These are phyloP conservation scores for Actinemys pallida DNA, from an alignment of 2,113 vertebrate species.

Conservation along the genomic window DNA sequence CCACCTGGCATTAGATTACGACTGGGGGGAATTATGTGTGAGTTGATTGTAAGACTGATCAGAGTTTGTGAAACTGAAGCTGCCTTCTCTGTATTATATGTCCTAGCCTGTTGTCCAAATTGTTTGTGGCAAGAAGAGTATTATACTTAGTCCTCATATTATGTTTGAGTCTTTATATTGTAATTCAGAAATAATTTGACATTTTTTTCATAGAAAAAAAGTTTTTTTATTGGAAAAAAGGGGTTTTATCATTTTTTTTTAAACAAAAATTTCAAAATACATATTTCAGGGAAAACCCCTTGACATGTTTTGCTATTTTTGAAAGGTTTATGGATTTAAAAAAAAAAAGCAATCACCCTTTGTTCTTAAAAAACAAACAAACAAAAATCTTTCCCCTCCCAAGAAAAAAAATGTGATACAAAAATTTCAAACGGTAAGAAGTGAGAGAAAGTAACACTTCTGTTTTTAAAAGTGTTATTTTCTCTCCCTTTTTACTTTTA, in stretches of 20 bases:
- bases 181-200: not conserved
- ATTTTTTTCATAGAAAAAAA: not conserved
- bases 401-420: not conserved
- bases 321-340: not conserved
- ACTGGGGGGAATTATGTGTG: not conserved
- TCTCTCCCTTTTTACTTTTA: not conserved
- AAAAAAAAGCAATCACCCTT: not conserved
- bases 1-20: not conserved
- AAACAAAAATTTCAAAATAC: too few species aligned
- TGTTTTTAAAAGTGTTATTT: not conserved
- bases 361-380: not conserved
- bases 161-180: not conserved
- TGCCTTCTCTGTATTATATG: not conserved
- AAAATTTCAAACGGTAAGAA: not conserved
- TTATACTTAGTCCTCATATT: not conserved
- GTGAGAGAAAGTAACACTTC: not conserved
- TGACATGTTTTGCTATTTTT: not conserved
- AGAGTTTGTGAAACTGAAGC: not conserved
- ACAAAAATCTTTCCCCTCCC: too few species aligned
- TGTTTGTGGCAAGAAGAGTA: not conserved
- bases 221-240: not conserved
- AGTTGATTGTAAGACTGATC: not conserved
- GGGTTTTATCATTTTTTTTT: not conserved
- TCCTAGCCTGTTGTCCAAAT: not conserved
- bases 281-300: too few species aligned